Percentiles rank a stretch among this genome's conserved stretches.
phyloP scores from a whole-genome alignment of 2,797 vertebrate species.

The Benthosema pterotum region DNA sequence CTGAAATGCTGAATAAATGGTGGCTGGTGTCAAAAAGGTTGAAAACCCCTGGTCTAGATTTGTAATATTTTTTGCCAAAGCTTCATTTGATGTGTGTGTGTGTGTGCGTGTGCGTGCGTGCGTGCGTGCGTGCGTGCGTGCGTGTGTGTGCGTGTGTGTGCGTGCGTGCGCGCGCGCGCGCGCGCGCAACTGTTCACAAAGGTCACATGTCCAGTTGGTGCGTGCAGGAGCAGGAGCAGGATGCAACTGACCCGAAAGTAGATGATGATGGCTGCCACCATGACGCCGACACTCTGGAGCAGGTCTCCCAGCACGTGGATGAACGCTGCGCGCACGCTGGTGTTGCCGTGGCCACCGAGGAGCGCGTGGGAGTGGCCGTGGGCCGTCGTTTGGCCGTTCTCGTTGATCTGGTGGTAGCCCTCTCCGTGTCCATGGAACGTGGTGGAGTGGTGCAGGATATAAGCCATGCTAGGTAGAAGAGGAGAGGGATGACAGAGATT shows the following conservation, averaged over 20 bases:
- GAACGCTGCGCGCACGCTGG: constrained; percentile 93
- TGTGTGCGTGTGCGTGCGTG: too few species aligned
- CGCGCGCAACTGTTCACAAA: too few species aligned
- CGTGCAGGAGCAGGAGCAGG: too few species aligned
- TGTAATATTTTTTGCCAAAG: too few species aligned
- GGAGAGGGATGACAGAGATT: background rate
- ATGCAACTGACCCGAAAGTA: constrained; percentile 89
- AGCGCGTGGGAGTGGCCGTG: constrained; percentile 73
- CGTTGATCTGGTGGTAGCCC: constrained; percentile 88
- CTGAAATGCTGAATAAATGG: too few species aligned
- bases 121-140: too few species aligned
- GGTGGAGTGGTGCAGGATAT: constrained; percentile 92
- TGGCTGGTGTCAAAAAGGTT: too few species aligned
- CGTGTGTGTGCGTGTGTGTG: too few species aligned
- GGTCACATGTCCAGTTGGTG: too few species aligned
- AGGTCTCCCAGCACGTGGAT: constrained; percentile 95
- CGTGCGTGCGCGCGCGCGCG: too few species aligned
- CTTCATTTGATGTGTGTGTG: too few species aligned
- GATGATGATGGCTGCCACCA: constrained; percentile 92
- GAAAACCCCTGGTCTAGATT: too few species aligned
- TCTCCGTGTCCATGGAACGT: constrained; percentile 80
- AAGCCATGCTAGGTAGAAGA: constrained; percentile 87
- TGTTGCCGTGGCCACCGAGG: constrained; percentile 83
- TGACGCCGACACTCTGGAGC: constrained; percentile 93
- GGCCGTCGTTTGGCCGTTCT: constrained; percentile 61